Conservation (phyloP, 2,888 invertebrate genomes). For the Cataglyphis livida region DNA sequence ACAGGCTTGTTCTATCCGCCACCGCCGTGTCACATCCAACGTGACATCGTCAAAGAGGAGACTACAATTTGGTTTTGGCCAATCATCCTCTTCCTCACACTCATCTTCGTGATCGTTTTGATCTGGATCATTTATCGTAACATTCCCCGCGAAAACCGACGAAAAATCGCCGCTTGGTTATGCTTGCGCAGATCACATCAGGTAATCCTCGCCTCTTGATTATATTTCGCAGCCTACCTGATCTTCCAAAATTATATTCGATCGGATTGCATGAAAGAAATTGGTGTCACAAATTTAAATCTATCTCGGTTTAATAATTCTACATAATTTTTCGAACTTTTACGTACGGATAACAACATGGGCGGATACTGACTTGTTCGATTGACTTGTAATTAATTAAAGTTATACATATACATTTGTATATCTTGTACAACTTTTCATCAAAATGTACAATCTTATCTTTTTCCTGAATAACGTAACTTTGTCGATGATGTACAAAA, state of each 20-base stretch:
- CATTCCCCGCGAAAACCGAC: slow-evolving; percentile 52
- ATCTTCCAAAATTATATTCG: background rate
- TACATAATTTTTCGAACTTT: background rate
- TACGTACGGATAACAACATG: background rate
- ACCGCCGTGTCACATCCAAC: slow-evolving; percentile 47
- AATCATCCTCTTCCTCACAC: slow-evolving; percentile 51
- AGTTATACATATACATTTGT: background rate
- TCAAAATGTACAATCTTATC: background rate
- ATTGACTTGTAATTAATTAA: background rate
- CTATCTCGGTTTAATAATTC: background rate
- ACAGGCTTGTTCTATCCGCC: slow-evolving; percentile 49
- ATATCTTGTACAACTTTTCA: background rate
- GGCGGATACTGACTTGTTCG: slow-evolving; percentile 8
- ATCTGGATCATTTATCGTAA: slow-evolving; percentile 57
- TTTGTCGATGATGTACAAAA: background rate
- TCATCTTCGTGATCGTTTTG: slow-evolving; percentile 47
- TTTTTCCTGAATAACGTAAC: background rate
- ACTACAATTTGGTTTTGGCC: slow-evolving; percentile 50
- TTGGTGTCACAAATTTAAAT: background rate
- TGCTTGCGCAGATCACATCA: slow-evolving; percentile 41
- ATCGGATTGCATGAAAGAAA: background rate
- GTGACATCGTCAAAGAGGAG: slow-evolving; percentile 33
- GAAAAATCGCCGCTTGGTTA: slow-evolving; percentile 57
- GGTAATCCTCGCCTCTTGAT: slow-evolving; percentile 54
- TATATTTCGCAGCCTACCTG: slow-evolving; percentile 9